A percentile compares a stretch with the other conserved stretches of the same genome.
Evolutionary conservation across 2,888 invertebrate species (phyloP).

Genomic region (Platerodrilus igneus): DNA sequence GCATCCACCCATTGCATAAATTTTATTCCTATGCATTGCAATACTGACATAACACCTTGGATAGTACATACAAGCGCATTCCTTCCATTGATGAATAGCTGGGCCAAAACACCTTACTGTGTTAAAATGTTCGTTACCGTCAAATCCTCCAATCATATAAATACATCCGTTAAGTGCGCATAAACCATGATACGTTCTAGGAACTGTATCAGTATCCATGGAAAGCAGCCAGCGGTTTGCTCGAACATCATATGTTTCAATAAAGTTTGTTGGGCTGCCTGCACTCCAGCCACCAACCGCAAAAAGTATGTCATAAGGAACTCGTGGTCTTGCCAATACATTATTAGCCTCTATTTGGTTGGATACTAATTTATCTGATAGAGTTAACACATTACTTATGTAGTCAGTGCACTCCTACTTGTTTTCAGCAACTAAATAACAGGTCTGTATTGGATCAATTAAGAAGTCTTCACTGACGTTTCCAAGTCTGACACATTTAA

Average conservation of each 20-base stretch:
- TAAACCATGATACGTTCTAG: constrained; percentile 76
- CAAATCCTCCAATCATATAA: constrained; percentile 76
- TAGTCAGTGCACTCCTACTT: constrained; percentile 36
- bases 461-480: constrained; percentile 47
- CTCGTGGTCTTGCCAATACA: constrained; percentile 63
- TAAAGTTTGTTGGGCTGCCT: constrained; percentile 78
- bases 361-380: constrained; percentile 26
- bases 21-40: constrained; percentile 62
- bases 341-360: constrained; percentile 38
- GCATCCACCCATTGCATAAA: constrained; percentile 81
- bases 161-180: constrained; percentile 65
- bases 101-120: constrained; percentile 79
- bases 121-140: constrained; percentile 72
- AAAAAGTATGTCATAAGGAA: constrained; percentile 74
- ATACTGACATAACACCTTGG: constrained; percentile 77
- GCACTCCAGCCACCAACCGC: constrained; percentile 82
- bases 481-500: constrained; percentile 64
- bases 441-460: constrained; percentile 26
- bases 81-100: constrained; percentile 67
- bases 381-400: constrained; percentile 28
- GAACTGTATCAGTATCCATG: constrained; percentile 61
- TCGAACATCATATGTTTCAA: constrained; percentile 74
- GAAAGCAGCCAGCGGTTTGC: constrained; percentile 74
- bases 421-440: constrained; percentile 27
- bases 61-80: constrained; percentile 75